Conservation (phyloP, 1,140 invertebrate genomes). For the Platorchestia sp. region DNA sequence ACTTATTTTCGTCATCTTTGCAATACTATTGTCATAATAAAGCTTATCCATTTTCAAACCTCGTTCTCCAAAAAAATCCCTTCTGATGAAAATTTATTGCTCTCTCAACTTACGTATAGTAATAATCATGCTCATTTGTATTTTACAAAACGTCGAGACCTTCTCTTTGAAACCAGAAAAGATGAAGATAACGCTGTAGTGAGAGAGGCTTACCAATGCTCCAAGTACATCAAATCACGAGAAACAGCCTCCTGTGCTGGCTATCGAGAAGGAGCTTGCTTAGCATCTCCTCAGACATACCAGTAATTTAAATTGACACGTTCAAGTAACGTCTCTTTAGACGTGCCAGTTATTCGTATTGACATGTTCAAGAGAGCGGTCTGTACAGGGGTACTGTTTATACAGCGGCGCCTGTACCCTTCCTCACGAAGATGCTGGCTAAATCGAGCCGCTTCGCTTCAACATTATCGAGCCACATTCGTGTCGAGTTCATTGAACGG, state of each 20-base stretch:
- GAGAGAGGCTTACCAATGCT: background rate
- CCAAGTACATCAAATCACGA: background rate
- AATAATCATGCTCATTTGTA: too few species aligned
- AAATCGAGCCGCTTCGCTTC: background rate
- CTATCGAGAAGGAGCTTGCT: constrained; percentile 9
- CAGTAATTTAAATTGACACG: background rate
- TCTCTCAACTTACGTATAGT: too few species aligned
- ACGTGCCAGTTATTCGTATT: constrained; percentile 38
- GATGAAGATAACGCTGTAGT: background rate
- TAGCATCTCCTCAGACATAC: constrained; percentile 15
- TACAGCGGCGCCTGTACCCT: background rate
- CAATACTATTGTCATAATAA: too few species aligned
- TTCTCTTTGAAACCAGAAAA: background rate
- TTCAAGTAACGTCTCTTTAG: constrained; percentile 45
- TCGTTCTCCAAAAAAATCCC: too few species aligned
- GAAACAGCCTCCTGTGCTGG: background rate
- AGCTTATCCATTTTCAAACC: background rate
- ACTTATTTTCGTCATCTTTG: too few species aligned
- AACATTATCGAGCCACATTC: background rate
- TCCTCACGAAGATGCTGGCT: background rate
- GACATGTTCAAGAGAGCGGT: constrained; percentile 25
- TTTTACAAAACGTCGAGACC: background rate
- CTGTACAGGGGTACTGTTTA: constrained; percentile 23
- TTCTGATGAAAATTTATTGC: too few species aligned
- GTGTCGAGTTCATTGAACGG: background rate